Percentiles rank a stretch among this genome's conserved stretches.
phyloP scores from a whole-genome alignment of 2,113 vertebrate species.

The Neopipo cinnamomea region DNA sequence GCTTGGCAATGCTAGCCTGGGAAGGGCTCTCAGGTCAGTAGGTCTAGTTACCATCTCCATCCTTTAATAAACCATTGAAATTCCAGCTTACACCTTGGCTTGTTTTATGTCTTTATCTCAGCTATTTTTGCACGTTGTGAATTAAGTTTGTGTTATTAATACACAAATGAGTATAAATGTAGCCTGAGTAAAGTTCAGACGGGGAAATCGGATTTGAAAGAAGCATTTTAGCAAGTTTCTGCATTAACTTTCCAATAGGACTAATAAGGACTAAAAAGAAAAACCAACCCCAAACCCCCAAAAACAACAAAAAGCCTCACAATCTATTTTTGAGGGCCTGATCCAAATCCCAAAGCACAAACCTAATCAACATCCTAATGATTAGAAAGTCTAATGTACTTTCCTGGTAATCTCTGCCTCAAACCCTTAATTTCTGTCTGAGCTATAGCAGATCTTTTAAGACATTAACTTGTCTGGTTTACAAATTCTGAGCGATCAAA shows the following conservation, averaged over 20 bases:
- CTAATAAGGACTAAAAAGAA: conserved; percentile 23
- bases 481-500: conserved; percentile 14
- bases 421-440: conserved; percentile 59
- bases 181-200: not conserved
- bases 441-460: conserved; percentile 24
- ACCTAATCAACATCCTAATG: conserved; percentile 55
- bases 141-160: not conserved
- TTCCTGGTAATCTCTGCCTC: conserved; percentile 55
- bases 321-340: conserved; percentile 48
- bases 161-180: not conserved
- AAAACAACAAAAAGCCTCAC: conserved; percentile 33
- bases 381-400: conserved; percentile 63
- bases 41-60: not conserved
- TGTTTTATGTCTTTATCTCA: not conserved
- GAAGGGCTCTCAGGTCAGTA: accelerated
- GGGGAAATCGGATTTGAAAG: not conserved
- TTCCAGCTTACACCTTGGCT: not conserved
- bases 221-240: not conserved
- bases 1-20: not conserved
- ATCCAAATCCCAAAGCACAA: conserved; percentile 66
- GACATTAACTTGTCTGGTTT: conserved; percentile 40
- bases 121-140: not conserved
- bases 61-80: not conserved
- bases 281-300: conserved; percentile 28
- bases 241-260: conserved; percentile 12